Base-by-base conservation (phyloP, 2,888 invertebrate genomes). In the Mimas tiliae region DNA sequence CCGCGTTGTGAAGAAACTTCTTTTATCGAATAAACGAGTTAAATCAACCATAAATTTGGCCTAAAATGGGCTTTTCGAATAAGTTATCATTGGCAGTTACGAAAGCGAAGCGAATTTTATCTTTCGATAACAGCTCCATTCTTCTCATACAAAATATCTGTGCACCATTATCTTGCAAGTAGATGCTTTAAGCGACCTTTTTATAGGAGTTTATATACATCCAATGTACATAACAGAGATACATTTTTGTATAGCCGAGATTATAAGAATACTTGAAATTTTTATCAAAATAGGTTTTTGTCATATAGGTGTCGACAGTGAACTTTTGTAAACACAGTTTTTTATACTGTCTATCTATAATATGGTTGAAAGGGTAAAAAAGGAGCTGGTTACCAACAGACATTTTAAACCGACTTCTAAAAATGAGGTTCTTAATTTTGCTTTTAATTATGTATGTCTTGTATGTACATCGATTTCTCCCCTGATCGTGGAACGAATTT, bases 31-130 rank as follows among this genome's bases (percentile, higher is more conserved):
- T 82, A 87, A 88, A 87, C 85, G 88, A 87, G 89, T 89, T 88
- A 88, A 89, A 85, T 89, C 86, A 84, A 82, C 88, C 87, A 89
- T 89, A 90, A 89, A 89, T 89, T 87, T 78, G 74, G 74, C 75
- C 77, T 74, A 81, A 83, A 86, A 89, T 88, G 86, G 87, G 86
- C 82, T 85, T 82, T 81, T 79, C 83, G 86, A 88, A 87, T 87
- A 89, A 89, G 87, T 89, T 89, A 90, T 89, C 88, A 89, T 88
- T 84, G 86, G 88, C 85, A 86, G 86, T 86, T 87, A 87, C 79
- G 84, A 82, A 75, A 76, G 80, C 75, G 82, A 74, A 81, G 79
- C 72, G 82, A 86, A 84, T 89, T 85, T 86, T 88, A 88, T 89
- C 87, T 83, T 76, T 73, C 80, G 83, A 86, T 88, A 86, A 84